These are phyloP conservation scores for Formica selysi DNA, from an alignment of 1,140 invertebrate genomes.

Conservation along the genomic window DNA sequence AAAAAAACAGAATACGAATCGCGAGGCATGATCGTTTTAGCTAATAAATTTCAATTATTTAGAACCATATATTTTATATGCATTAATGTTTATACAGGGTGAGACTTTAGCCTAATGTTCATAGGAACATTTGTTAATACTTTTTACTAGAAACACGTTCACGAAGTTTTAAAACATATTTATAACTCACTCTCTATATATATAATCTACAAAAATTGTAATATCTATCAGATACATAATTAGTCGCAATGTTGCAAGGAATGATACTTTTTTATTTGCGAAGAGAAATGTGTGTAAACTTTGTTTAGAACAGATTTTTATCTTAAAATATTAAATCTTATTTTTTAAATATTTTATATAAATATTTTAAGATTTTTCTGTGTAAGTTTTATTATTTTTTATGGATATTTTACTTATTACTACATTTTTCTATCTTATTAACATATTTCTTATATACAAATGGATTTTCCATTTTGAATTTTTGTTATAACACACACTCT, in stretches of 20 bases:
- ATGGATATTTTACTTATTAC: background rate
- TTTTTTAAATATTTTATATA: background rate
- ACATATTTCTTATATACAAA: background rate
- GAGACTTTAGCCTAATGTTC: no score
- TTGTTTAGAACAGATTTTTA: background rate
- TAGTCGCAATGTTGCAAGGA: background rate
- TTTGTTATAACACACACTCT: background rate
- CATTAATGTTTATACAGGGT: background rate
- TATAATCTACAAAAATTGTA: background rate
- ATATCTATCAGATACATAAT: background rate
- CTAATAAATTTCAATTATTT: background rate
- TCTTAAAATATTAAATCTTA: background rate
- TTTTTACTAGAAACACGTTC: no score
- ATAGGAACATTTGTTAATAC: no score
- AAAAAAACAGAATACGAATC: background rate
- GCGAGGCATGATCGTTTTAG: no score
- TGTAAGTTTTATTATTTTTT: background rate
- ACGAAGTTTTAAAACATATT: no score
- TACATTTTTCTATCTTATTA: background rate
- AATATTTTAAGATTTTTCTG: background rate
- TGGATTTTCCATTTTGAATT: background rate
- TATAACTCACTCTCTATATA: no score
- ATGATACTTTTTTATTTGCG: background rate
- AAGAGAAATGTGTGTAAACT: background rate
- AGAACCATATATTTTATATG: background rate